Evolutionary conservation across 2,113 vertebrate species (phyloP).

Genomic region (Corapipo altera): DNA sequence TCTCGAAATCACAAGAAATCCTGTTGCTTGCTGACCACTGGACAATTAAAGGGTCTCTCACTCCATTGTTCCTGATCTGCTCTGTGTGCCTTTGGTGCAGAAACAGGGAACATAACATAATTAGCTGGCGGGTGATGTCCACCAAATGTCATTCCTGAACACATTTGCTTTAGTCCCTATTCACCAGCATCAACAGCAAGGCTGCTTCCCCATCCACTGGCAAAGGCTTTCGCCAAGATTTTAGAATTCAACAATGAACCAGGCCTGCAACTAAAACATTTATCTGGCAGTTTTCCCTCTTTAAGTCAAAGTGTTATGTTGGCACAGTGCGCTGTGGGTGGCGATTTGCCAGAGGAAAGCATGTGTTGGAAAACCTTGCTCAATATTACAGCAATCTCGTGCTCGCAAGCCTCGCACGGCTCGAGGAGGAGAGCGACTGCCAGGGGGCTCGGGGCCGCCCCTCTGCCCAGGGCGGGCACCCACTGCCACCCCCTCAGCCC

Average conservation of each 20-base stretch:
- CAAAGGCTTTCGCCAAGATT: conserved; percentile 73
- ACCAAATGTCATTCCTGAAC: conserved; percentile 32
- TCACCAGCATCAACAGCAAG: conserved; percentile 17
- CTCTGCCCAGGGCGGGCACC: neutral
- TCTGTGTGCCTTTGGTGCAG: neutral
- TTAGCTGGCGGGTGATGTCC: conserved; percentile 11
- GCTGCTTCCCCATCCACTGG: conserved; percentile 68
- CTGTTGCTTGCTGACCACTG: neutral
- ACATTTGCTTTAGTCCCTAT: conserved; percentile 24
- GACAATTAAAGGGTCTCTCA: neutral
- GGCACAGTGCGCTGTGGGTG: conserved; percentile 74
- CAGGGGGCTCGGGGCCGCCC: neutral
- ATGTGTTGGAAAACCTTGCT: conserved; percentile 81
- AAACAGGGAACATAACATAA: neutral
- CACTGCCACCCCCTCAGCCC: too few species aligned
- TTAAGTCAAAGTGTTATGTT: conserved; percentile 84
- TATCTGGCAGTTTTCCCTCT: conserved; percentile 84
- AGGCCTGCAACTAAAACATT: conserved; percentile 82
- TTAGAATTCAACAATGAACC: conserved; percentile 77
- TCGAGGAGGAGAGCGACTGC: conserved; percentile 26
- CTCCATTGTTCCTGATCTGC: neutral
- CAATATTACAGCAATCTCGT: conserved; percentile 76
- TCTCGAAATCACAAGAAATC: neutral
- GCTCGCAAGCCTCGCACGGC: conserved; percentile 66
- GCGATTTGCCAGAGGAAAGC: conserved; percentile 78